Conservation (phyloP, 1,140 invertebrate species). For the Drosophila pachea region DNA sequence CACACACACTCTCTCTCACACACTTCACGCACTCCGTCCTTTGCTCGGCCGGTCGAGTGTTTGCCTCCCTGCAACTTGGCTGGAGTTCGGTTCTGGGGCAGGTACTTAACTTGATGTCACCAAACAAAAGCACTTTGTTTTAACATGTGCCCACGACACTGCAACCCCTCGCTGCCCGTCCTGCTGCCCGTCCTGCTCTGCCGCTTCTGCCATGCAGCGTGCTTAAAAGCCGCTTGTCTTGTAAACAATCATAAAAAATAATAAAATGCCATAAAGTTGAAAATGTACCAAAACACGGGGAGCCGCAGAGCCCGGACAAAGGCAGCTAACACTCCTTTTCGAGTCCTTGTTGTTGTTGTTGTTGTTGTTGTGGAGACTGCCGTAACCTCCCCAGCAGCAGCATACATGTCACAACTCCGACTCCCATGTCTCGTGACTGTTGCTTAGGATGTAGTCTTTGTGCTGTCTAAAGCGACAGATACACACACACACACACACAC, state of each 20-base stretch:
- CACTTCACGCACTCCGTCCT: constrained; percentile 17
- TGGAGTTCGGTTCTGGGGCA: constrained; percentile 41
- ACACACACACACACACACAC: not conserved
- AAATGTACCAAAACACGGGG: constrained; percentile 39
- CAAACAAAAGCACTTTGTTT: constrained; percentile 76
- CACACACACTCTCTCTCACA: constrained; percentile 9
- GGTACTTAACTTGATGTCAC: constrained; percentile 77
- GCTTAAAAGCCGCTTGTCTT: constrained; percentile 74
- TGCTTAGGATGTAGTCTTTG: constrained; percentile 48
- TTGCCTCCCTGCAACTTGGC: constrained; percentile 63
- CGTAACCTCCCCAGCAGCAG: not conserved
- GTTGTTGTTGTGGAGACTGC: not conserved
- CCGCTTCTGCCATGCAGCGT: constrained; percentile 63
- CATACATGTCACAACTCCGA: constrained; percentile 38
- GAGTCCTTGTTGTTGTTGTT: constrained; percentile 5
- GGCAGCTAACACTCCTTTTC: constrained; percentile 16
- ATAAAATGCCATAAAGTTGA: constrained; percentile 72
- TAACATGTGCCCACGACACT: constrained; percentile 67
- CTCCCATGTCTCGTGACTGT: constrained; percentile 38
- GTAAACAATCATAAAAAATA: constrained; percentile 77
- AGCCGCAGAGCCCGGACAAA: constrained; percentile 13
- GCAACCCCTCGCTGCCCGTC: not conserved
- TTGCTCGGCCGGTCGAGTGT: constrained; percentile 38
- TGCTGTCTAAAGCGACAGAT: constrained; percentile 10
- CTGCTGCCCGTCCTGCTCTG: not conserved